phyloP scores from a whole-genome alignment of 2,888 invertebrate species.

The Lycaena phlaeas region DNA sequence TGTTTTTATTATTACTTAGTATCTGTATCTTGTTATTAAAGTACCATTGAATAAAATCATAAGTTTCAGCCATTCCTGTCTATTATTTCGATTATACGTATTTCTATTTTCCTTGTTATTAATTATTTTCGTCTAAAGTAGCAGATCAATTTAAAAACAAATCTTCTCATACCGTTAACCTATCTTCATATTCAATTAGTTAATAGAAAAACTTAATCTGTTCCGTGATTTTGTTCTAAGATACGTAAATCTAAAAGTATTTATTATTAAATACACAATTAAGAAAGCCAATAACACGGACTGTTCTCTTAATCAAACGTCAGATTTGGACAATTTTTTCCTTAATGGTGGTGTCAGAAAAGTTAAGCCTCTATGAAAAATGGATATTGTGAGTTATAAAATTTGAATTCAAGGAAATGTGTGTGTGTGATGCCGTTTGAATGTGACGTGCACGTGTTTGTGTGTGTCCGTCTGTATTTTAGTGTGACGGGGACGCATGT shows the following conservation, averaged over 20 bases:
- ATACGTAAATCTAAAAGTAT: constrained; percentile 34
- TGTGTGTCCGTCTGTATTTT: constrained; percentile 18
- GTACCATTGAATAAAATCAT: too few relatives aligned
- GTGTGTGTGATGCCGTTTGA: constrained; percentile 21
- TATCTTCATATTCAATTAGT: constrained; percentile 23
- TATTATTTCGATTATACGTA: too few relatives aligned
- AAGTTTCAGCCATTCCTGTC: too few relatives aligned
- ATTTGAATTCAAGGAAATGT: constrained; percentile 40
- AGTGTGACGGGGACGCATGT: constrained; percentile 23
- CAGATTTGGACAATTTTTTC: constrained; percentile 63
- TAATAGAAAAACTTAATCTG: constrained; percentile 25
- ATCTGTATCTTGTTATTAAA: too few relatives aligned
- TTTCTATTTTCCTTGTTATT: too few relatives aligned
- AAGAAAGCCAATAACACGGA: constrained; percentile 34
- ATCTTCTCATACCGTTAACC: constrained; percentile 31
- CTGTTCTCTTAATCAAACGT: constrained; percentile 65
- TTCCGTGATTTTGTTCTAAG: constrained; percentile 23
- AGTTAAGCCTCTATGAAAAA: constrained; percentile 59
- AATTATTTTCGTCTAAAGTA: too few relatives aligned
- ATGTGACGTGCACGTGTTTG: constrained; percentile 13
- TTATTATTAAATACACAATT: constrained; percentile 37
- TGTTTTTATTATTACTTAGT: too few relatives aligned
- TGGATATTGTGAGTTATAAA: constrained; percentile 38
- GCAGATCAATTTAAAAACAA: constrained; percentile 14
- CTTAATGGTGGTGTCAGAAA: constrained; percentile 55